phyloP scores from a whole-genome alignment of 1,140 invertebrate species.

The Pogonomyrmex barbatus region DNA sequence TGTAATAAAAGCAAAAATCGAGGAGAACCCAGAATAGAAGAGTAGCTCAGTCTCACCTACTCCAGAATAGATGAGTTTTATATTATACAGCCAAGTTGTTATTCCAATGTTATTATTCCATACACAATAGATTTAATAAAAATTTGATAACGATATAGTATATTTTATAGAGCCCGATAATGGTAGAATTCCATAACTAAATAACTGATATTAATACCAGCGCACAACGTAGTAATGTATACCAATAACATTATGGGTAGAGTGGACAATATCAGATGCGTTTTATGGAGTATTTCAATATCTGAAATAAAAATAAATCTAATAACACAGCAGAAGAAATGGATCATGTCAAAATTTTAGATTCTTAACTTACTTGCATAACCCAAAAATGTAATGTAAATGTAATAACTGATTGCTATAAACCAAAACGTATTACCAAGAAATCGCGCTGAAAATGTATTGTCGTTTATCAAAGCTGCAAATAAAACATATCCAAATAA shows the following conservation, averaged over 20 bases:
- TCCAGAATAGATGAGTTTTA: not conserved
- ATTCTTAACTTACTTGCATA: constrained; percentile 94
- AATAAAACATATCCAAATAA: constrained; percentile 72
- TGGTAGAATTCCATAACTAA: constrained; percentile 93
- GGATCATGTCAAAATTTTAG: not conserved
- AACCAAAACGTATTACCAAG: constrained; percentile 98
- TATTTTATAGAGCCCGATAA: constrained; percentile 87
- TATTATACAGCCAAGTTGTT: not conserved
- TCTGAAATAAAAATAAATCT: constrained; percentile 88
- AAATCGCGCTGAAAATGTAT: constrained; percentile 92
- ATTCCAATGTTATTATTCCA: not conserved
- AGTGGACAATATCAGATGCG: constrained; percentile 94
- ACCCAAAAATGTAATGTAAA: constrained; percentile 99
- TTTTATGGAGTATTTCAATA: constrained; percentile 95
- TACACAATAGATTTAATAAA: constrained; percentile 1
- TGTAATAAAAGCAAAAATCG: not conserved
- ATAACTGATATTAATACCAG: constrained; percentile 90
- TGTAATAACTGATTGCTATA: constrained; percentile 95
- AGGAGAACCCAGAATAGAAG: not conserved
- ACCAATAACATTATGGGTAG: constrained; percentile 92
- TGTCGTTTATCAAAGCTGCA: constrained; percentile 91
- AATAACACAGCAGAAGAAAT: not conserved
- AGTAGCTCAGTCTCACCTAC: not conserved
- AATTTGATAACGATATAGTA: not conserved
- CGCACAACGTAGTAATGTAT: constrained; percentile 92